Evolutionary conservation across 2,113 vertebrate genomes (phyloP).

Genomic region (Sceloporus undulatus): DNA sequence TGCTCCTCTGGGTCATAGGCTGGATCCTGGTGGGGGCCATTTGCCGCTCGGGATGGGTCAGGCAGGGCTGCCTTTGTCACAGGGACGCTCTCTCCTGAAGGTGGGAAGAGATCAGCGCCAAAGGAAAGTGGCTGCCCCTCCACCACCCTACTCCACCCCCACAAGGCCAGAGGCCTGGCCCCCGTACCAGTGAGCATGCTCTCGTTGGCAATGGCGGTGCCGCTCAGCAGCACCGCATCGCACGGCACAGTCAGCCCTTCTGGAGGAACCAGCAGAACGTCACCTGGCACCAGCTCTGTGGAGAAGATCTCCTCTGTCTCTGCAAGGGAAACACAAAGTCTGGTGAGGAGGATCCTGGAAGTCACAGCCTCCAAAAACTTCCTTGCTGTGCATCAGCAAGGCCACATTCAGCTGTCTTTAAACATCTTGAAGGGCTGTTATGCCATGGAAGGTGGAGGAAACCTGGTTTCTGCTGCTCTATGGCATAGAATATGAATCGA

Average conservation of each 20-base stretch:
- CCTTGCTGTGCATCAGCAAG: too few relatives aligned
- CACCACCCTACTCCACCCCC: rapidly evolving
- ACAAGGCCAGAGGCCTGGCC: not conserved
- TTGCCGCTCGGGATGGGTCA: not conserved
- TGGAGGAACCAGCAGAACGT: conserved; percentile 53
- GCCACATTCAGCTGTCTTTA: too few relatives aligned
- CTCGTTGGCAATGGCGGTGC: conserved; percentile 60
- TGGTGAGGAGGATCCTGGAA: too few relatives aligned
- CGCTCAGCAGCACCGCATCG: conserved; percentile 55
- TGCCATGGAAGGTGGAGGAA: too few relatives aligned
- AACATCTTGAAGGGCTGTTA: not conserved
- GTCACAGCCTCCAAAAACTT: too few relatives aligned
- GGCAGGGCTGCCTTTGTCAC: conserved; percentile 59
- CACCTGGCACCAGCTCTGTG: conserved; percentile 60
- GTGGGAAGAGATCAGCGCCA: not conserved
- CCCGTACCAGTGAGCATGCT: conserved; percentile 61
- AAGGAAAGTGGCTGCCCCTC: rapidly evolving
- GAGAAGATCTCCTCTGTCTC: conserved; percentile 56
- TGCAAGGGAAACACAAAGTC: not conserved
- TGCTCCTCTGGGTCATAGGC: conserved; percentile 50
- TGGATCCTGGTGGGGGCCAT: not conserved
- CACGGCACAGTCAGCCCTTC: conserved; percentile 53
- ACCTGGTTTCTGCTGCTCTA: too few relatives aligned
- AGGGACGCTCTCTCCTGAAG: conserved; percentile 52
- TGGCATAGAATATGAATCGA: not conserved